Evolutionary conservation across 2,113 vertebrate genomes (phyloP), one percentile per base, ranked within the genome.

Genomic region (Cricetomys ansorgei): DNA sequence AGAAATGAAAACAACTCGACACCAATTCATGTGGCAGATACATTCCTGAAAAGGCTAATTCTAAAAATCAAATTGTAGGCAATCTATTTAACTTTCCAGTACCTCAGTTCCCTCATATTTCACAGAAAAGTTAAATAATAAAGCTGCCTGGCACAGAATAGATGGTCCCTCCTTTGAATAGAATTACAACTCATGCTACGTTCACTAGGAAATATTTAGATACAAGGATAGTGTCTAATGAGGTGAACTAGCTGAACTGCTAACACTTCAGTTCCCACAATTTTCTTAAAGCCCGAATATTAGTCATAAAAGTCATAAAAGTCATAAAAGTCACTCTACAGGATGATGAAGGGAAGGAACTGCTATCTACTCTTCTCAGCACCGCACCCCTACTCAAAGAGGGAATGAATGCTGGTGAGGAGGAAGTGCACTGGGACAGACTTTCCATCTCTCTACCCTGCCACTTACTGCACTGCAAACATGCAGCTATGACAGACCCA

Each of bases 61-160:
- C 84, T 84, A 92, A 97, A 67, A 86, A 95, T 31, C 45, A 94
- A 84, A 91, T 25, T 65, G 25, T 31, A 79, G 80, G 13, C 67
- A 87, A 86, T 65, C 57, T 77, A 85, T 3, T 83, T 89, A 86
- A 92, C 55, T 27, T 81, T 77, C 55, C 79, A 69, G 37, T 62
- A n/a, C 67, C 59, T 94, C 65, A 3, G 34, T 88, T 69, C 81
- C 69, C 59, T 73, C 48, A 85, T 29, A 64, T 85, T 76, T 94
- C 16, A 79, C 50, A 84, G 43, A 87, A 69, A 13, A 83, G 70
- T 81, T 94, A 62, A 79, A 94, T 87, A 77, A 92, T 29, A 67
- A 37, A 76, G n/a, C 27, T 75, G 64, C 55, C 64, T 64, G 5
- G n/a, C 89, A 70, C 23, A 45, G 6, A 70, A 29, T 40, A 70